Conservation (phyloP, 2,888 invertebrate species). For the Osmoderma eremita region DNA sequence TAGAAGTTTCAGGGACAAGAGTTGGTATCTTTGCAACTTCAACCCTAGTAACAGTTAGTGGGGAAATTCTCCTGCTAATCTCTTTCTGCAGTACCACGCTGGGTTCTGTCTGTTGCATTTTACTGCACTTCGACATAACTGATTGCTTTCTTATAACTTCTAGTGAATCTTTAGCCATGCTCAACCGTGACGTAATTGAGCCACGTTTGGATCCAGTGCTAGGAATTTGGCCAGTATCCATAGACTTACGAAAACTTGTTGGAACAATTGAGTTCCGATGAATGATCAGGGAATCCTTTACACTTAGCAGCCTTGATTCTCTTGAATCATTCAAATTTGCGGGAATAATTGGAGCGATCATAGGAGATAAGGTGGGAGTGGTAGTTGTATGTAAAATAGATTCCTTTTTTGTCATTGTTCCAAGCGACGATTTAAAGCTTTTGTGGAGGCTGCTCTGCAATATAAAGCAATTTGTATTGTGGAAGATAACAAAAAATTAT, state of each 20-base stretch:
- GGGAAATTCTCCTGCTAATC: slow-evolving; percentile 34
- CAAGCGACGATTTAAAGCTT: slow-evolving; percentile 1
- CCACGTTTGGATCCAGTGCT: not conserved
- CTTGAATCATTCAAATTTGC: not conserved
- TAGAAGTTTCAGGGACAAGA: slow-evolving; percentile 27
- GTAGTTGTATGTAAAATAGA: slow-evolving; percentile 15
- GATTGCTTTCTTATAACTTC: slow-evolving; percentile 44
- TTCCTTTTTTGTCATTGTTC: not conserved
- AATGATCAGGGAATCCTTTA: slow-evolving; percentile 40
- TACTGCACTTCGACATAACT: slow-evolving; percentile 11
- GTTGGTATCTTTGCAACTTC: slow-evolving; percentile 50
- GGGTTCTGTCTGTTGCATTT: not conserved
- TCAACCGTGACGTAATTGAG: slow-evolving; percentile 41
- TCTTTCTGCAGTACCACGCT: not conserved
- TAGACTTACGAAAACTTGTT: not conserved
- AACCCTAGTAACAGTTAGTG: slow-evolving; percentile 47
- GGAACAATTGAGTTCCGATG: slow-evolving; percentile 35
- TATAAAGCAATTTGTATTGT: not conserved
- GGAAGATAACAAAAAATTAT: too few relatives aligned
- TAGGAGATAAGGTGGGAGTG: not conserved
- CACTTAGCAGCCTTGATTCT: slow-evolving; percentile 31
- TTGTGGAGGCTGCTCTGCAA: slow-evolving; percentile 9
- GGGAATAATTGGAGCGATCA: too few relatives aligned
- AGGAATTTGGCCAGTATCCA: not conserved
- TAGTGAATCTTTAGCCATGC: slow-evolving; percentile 45